These are phyloP conservation scores for Leucophenga varia DNA, from an alignment of 1,140 invertebrate genomes.

Conservation along the genomic window DNA sequence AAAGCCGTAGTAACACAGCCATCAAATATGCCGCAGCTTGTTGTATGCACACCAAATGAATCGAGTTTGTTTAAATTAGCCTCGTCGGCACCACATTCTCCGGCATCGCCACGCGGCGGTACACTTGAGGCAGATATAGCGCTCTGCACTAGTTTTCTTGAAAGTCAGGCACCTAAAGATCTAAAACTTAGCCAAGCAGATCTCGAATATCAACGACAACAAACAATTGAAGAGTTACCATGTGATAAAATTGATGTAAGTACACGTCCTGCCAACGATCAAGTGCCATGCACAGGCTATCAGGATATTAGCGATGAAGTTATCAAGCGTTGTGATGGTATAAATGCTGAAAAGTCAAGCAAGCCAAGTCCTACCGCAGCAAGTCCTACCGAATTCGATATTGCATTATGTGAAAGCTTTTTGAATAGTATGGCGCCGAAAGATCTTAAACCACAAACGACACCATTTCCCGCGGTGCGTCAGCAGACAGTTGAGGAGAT, in stretches of 20 bases:
- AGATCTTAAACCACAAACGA: neutral
- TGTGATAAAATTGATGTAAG: slow-evolving; percentile 44
- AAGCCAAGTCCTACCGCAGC: too few species aligned
- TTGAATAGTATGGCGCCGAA: slow-evolving; percentile 32
- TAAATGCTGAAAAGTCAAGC: neutral
- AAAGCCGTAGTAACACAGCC: slow-evolving; percentile 26
- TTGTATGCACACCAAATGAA: slow-evolving; percentile 37
- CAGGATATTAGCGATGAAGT: slow-evolving; percentile 29
- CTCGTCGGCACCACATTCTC: slow-evolving; percentile 36
- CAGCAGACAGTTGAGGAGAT: slow-evolving; percentile 35
- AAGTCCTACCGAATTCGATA: slow-evolving; percentile 34
- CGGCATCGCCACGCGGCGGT: slow-evolving; percentile 1
- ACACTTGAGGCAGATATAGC: slow-evolving; percentile 20
- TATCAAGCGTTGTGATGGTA: slow-evolving; percentile 31
- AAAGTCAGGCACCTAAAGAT: slow-evolving; percentile 22
- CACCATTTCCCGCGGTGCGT: neutral
- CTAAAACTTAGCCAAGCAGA: slow-evolving; percentile 26
- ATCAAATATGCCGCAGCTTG: slow-evolving; percentile 31
- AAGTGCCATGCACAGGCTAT: slow-evolving; percentile 32
- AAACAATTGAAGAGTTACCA: slow-evolving; percentile 30
- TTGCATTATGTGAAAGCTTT: slow-evolving; percentile 29
- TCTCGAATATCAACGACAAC: slow-evolving; percentile 22
- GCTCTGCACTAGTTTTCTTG: slow-evolving; percentile 28
- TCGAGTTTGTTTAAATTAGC: slow-evolving; percentile 45
- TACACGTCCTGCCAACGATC: slow-evolving; percentile 18